phyloP scores from a whole-genome alignment of 2,888 invertebrate genomes.

The Liodrosophila aerea region DNA sequence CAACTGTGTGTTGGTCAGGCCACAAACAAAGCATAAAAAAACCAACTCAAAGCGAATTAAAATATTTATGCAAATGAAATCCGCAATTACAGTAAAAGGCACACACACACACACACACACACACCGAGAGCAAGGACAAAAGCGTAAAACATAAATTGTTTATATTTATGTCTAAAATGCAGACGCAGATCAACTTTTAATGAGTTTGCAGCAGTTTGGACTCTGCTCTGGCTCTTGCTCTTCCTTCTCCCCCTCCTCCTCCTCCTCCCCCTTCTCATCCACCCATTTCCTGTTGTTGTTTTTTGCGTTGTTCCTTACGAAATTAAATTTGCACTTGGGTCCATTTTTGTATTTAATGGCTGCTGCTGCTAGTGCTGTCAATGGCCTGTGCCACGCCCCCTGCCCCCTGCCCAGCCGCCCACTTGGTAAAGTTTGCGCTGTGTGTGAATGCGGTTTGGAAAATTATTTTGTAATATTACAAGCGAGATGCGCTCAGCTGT shows the following conservation, averaged over 20 bases:
- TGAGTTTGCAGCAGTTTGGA: conserved; percentile 45
- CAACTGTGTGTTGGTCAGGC: no score
- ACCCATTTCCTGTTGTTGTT: conserved; percentile 22
- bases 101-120: conserved; percentile 7
- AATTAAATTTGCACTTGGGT: conserved; percentile 66
- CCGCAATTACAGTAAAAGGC: conserved; percentile 37
- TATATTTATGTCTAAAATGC: conserved; percentile 47
- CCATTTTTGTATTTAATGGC: conserved; percentile 51
- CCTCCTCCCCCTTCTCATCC: background rate
- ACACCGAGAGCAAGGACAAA: conserved; percentile 19
- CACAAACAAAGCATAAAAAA: no score
- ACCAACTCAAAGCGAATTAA: conserved; percentile 17
- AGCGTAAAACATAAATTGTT: conserved; percentile 53
- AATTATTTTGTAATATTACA: conserved; percentile 75
- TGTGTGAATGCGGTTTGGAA: conserved; percentile 62
- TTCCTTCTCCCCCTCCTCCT: background rate
- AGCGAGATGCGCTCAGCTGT: conserved; percentile 69
- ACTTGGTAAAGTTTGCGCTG: conserved; percentile 43
- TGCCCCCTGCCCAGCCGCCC: conserved; percentile 6
- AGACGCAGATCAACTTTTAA: conserved; percentile 63
- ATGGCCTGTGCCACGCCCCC: conserved; percentile 39
- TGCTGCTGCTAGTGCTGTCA: conserved; percentile 42
- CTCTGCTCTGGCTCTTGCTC: background rate
- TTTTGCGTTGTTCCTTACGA: conserved; percentile 25
- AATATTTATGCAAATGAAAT: conserved; percentile 52